These are phyloP conservation scores for Garra rufa DNA, from an alignment of 2,113 vertebrate genomes.

Conservation along the genomic window DNA sequence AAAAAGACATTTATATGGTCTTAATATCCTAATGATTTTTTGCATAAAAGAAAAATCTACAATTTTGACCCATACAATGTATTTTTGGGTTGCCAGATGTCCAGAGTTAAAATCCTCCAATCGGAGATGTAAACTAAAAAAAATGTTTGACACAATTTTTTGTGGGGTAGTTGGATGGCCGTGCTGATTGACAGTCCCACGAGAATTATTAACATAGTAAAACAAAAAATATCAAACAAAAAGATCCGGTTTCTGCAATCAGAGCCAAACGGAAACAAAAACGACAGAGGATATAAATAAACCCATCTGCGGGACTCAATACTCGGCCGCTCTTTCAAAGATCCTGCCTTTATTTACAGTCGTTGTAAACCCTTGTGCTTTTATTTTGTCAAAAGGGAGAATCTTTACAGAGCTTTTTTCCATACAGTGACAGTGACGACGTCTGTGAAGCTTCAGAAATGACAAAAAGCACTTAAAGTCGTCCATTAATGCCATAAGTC, in stretches of 20 bases:
- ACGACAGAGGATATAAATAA: background rate
- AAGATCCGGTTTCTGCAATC: background rate
- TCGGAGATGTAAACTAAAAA: too few species aligned
- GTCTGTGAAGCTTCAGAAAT: conserved; percentile 23
- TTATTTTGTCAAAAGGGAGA: background rate
- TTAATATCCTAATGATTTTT: too few species aligned
- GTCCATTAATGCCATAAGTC: conserved; percentile 5
- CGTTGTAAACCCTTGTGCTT: background rate
- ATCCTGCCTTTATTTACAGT: background rate
- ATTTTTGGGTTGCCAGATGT: too few species aligned
- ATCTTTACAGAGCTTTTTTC: background rate
- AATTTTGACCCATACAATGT: too few species aligned
- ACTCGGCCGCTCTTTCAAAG: background rate
- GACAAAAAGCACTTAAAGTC: conserved; percentile 18
- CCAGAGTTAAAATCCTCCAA: too few species aligned
- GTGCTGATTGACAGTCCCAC: background rate
- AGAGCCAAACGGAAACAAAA: background rate
- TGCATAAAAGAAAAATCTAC: too few species aligned
- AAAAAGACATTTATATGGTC: too few species aligned
- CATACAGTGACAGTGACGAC: background rate
- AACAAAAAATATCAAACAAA: background rate
- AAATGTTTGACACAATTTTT: too few species aligned
- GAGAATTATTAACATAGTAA: conserved; percentile 18
- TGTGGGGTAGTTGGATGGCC: background rate
- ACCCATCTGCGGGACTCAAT: background rate